phyloP scores from a whole-genome alignment of 2,888 invertebrate species.

The Priocnemis perturbator region DNA sequence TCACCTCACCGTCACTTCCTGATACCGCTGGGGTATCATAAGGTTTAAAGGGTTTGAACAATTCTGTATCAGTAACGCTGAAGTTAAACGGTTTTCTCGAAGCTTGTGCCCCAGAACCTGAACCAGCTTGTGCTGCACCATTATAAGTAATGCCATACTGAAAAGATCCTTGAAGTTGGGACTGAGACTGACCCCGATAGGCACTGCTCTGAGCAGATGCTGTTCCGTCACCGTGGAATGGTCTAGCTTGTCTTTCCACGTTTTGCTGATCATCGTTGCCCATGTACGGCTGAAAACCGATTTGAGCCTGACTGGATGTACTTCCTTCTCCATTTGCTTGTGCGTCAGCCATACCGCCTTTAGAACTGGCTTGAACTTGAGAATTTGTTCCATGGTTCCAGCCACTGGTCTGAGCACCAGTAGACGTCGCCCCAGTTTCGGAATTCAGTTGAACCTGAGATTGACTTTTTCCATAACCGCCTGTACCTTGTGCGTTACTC shows the following conservation, averaged over 20 bases:
- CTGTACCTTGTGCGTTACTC: slow-evolving; percentile 86
- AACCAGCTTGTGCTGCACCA: slow-evolving; percentile 89
- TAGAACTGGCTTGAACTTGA: slow-evolving; percentile 87
- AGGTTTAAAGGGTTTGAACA: slow-evolving; percentile 65
- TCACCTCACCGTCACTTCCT: slow-evolving; percentile 14
- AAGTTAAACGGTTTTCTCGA: slow-evolving; percentile 70
- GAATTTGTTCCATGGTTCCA: slow-evolving; percentile 86
- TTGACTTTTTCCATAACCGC: slow-evolving; percentile 85
- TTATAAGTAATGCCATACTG: slow-evolving; percentile 86
- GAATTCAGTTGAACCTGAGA: slow-evolving; percentile 86
- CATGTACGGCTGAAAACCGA: slow-evolving; percentile 87
- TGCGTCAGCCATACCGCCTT: slow-evolving; percentile 90
- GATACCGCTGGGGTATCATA: slow-evolving; percentile 35
- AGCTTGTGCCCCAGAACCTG: slow-evolving; percentile 78
- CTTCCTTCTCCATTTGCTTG: slow-evolving; percentile 90
- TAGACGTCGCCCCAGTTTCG: slow-evolving; percentile 85
- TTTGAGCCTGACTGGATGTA: slow-evolving; percentile 92
- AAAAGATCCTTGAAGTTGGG: slow-evolving; percentile 88
- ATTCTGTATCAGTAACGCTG: slow-evolving; percentile 55
- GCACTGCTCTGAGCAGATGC: slow-evolving; percentile 88
- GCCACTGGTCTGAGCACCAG: slow-evolving; percentile 86
- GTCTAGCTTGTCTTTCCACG: slow-evolving; percentile 76
- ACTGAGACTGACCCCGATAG: slow-evolving; percentile 86
- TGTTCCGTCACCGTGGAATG: slow-evolving; percentile 86
- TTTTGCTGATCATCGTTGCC: slow-evolving; percentile 77